Evolutionary conservation across 1,140 invertebrate species (phyloP).

Genomic region (Pseudachorutes palmiensis): DNA sequence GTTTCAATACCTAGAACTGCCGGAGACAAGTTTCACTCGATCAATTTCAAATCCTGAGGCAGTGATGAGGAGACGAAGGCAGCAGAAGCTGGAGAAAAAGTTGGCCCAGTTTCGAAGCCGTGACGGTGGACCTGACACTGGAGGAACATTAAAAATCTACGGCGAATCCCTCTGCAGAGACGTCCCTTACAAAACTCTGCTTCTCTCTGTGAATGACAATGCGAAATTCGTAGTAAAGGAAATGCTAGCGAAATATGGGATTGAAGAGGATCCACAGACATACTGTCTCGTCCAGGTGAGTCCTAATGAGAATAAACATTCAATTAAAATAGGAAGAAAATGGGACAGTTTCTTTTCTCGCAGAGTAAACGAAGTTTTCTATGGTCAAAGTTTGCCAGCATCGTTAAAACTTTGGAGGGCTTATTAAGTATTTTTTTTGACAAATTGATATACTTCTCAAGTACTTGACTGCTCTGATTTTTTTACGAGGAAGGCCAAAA

Average conservation of each 20-base stretch:
- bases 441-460: no score
- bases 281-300: slow-evolving; percentile 90
- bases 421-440: no score
- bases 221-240: slow-evolving; percentile 86
- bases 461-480: no score
- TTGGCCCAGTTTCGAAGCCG: slow-evolving; percentile 90
- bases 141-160: slow-evolving; percentile 96
- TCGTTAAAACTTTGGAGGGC: no score
- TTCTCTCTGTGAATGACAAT: slow-evolving; percentile 85
- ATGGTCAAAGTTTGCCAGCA: no score
- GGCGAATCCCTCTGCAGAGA: slow-evolving; percentile 92
- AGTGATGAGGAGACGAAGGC: slow-evolving; percentile 91
- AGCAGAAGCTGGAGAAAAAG: slow-evolving; percentile 94
- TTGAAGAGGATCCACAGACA: slow-evolving; percentile 74
- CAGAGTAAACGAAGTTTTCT: no score
- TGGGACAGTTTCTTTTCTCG: no score
- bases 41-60: slow-evolving; percentile 99
- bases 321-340: no score
- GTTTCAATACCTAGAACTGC: slow-evolving; percentile 64
- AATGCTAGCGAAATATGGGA: slow-evolving; percentile 95
- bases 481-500: no score
- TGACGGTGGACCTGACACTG: slow-evolving; percentile 60
- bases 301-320: neutral
- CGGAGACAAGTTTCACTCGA: slow-evolving; percentile 94
- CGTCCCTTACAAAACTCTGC: slow-evolving; percentile 95